Conservation (phyloP, 1,140 invertebrate genomes). For the Trichonephila clavata region DNA sequence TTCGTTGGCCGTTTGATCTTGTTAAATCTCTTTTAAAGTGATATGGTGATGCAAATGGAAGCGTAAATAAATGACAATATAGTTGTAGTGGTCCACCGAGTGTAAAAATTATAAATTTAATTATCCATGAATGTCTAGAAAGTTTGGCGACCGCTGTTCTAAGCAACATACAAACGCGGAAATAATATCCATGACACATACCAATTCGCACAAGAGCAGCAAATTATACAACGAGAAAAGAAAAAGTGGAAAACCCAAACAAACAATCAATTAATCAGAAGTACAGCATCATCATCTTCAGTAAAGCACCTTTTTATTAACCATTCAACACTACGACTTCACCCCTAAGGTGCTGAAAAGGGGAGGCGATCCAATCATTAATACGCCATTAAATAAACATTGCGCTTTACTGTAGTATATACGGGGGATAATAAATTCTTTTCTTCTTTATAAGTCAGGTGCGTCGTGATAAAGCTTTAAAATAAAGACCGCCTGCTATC, state of each 20-base stretch:
- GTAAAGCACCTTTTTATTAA: neutral
- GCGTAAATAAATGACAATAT: too few relatives aligned
- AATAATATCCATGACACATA: too few relatives aligned
- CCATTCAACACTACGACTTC: neutral
- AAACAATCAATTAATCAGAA: slow-evolving; percentile 23
- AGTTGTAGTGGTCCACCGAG: too few relatives aligned
- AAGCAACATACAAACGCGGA: too few relatives aligned
- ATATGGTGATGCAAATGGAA: too few relatives aligned
- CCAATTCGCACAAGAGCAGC: too few relatives aligned
- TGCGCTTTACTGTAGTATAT: neutral
- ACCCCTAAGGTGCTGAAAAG: neutral
- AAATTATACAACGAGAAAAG: neutral
- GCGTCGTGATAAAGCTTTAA: slow-evolving; percentile 4
- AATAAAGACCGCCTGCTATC: neutral
- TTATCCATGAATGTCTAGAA: too few relatives aligned
- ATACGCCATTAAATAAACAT: slow-evolving; percentile 45
- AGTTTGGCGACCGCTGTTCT: too few relatives aligned
- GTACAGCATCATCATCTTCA: neutral
- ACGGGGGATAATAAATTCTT: neutral
- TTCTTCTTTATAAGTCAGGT: neutral
- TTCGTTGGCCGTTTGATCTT: too few relatives aligned
- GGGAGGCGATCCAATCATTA: neutral
- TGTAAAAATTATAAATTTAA: too few relatives aligned
- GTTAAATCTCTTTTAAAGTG: too few relatives aligned
- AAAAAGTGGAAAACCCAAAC: neutral